phyloP scores from a whole-genome alignment of 2,113 vertebrate genomes.

The Thryonomys swinderianus region DNA sequence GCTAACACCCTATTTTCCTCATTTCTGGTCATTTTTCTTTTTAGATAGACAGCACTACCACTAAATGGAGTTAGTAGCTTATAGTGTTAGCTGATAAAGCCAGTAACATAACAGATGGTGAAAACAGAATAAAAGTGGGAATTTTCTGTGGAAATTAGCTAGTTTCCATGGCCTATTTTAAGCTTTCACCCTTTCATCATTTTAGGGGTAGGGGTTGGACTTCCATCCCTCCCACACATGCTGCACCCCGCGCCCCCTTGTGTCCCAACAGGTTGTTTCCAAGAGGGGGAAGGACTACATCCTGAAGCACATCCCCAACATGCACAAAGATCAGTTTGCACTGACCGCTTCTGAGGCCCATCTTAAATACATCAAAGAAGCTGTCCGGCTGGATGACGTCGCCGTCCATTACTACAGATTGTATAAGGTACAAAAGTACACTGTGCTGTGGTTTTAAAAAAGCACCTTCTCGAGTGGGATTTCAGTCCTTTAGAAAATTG shows the following conservation, averaged over 20 bases:
- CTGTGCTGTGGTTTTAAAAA: rapidly evolving
- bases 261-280: slow-evolving; percentile 92
- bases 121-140: slow-evolving; percentile 8
- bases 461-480: rapidly evolving
- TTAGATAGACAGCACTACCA: neutral
- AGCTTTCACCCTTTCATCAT: neutral
- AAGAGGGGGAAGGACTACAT: slow-evolving; percentile 98
- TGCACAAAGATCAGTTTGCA: slow-evolving; percentile 99
- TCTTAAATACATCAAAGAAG: slow-evolving; percentile 98
- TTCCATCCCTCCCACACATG: slow-evolving; percentile 44
- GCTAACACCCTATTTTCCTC: neutral
- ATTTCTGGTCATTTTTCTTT: slow-evolving; percentile 48
- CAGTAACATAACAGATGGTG: neutral
- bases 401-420: slow-evolving; percentile 97
- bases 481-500: neutral
- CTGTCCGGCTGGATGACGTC: slow-evolving; percentile 95
- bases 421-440: slow-evolving; percentile 91
- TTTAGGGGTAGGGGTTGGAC: neutral
- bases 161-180: neutral
- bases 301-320: slow-evolving; percentile 97
- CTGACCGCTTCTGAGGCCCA: slow-evolving; percentile 96
- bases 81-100: slow-evolving; percentile 22
- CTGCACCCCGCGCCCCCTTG: slow-evolving; percentile 7
- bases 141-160: slow-evolving; percentile 38
- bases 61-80: neutral